These are phyloP conservation scores for Crocidura indochinensis DNA, from an alignment of 2,797 vertebrate species.

Conservation along the genomic window DNA sequence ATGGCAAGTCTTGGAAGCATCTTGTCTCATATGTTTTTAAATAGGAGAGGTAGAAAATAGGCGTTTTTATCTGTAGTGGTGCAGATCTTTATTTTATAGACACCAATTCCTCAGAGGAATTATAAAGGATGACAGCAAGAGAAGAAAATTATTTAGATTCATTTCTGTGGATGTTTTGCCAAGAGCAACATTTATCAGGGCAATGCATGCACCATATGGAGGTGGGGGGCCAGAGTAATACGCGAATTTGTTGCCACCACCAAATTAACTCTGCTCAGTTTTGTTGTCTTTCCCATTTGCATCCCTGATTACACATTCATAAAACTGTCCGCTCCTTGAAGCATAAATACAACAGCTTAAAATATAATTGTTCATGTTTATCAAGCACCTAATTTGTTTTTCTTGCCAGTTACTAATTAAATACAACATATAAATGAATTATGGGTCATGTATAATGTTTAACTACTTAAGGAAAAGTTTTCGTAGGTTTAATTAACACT, in stretches of 20 bases:
- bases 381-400: constrained; percentile 91
- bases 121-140: constrained; percentile 93
- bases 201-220: constrained; percentile 92
- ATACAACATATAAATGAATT: constrained; percentile 88
- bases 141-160: constrained; percentile 93
- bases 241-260: constrained; percentile 92
- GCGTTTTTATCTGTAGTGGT: constrained; percentile 94
- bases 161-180: constrained; percentile 94
- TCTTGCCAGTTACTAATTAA: constrained; percentile 90
- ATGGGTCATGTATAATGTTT: constrained; percentile 84
- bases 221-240: constrained; percentile 88
- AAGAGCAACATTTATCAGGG: constrained; percentile 98
- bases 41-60: constrained; percentile 79
- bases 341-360: constrained; percentile 89
- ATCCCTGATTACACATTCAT: constrained; percentile 91
- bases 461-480: constrained; percentile 80
- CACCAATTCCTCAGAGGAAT: constrained; percentile 94
- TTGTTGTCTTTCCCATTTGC: constrained; percentile 94
- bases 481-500: constrained; percentile 66
- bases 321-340: constrained; percentile 89
- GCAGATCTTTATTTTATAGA: constrained; percentile 96
- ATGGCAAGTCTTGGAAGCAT: constrained; percentile 72
- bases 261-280: constrained; percentile 94
- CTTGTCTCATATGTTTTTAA: constrained; percentile 83
- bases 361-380: constrained; percentile 90